These are phyloP conservation scores for Drosophila ogumai DNA, from an alignment of 1,140 invertebrate species.

Conservation along the genomic window DNA sequence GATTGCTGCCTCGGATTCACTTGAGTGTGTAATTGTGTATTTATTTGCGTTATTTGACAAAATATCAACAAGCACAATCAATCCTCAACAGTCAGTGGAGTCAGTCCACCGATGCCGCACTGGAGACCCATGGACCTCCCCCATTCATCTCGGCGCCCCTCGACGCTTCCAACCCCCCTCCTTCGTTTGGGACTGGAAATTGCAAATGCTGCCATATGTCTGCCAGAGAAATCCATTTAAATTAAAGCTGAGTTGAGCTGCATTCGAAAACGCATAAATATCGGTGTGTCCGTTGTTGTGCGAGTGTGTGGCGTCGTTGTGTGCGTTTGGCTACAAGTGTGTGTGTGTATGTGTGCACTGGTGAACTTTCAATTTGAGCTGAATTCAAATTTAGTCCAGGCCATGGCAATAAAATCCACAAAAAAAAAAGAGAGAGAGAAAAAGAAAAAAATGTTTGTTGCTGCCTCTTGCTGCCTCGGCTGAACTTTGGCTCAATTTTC, in stretches of 20 bases:
- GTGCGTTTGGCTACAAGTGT: constrained; percentile 15
- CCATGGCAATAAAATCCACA: constrained; percentile 71
- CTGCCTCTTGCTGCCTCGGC: constrained; percentile 19
- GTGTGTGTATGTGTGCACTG: constrained; percentile 39
- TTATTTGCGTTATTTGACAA: constrained; percentile 84
- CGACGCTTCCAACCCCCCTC: background rate
- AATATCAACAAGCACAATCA: constrained; percentile 83
- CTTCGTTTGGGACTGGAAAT: constrained; percentile 46
- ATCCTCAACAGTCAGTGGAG: constrained; percentile 73
- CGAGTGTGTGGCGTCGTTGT: constrained; percentile 26
- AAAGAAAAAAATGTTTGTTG: constrained; percentile 31
- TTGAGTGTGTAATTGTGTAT: constrained; percentile 84
- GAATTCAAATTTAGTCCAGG: constrained; percentile 79
- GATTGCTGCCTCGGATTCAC: constrained; percentile 54
- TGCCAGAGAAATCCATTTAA: constrained; percentile 80
- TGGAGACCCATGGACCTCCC: constrained; percentile 24
- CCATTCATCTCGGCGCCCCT: constrained; percentile 18
- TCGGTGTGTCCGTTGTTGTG: constrained; percentile 39
- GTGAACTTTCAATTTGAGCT: constrained; percentile 82
- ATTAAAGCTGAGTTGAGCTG: constrained; percentile 83
- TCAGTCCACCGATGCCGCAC: constrained; percentile 5
- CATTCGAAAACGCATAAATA: constrained; percentile 82
- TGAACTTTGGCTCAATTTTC: constrained; percentile 81
- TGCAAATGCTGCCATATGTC: constrained; percentile 81
- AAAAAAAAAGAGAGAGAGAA: constrained; percentile 20